Evolutionary conservation across 1,140 invertebrate genomes (phyloP).

Genomic region (Augochlora pura): DNA sequence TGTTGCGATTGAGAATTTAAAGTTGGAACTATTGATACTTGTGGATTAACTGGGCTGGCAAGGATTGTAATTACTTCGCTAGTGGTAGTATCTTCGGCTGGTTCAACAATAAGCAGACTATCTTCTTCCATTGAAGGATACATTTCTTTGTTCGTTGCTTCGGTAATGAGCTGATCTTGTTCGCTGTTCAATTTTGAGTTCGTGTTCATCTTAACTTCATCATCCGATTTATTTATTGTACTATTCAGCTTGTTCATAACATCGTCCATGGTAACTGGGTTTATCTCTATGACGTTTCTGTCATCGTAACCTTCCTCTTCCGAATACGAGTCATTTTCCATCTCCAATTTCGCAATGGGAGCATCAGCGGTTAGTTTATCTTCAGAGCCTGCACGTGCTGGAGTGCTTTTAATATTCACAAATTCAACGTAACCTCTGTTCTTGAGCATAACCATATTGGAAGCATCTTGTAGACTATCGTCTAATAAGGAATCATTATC

Average conservation of each 20-base stretch:
- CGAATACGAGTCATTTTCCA: slow-evolving; percentile 71
- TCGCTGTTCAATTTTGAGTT: background rate
- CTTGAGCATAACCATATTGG: slow-evolving; percentile 79
- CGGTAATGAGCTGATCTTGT: slow-evolving; percentile 42
- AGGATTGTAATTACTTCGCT: slow-evolving; percentile 82
- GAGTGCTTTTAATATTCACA: slow-evolving; percentile 78
- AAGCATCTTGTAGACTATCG: slow-evolving; percentile 80
- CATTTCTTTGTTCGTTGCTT: slow-evolving; percentile 70
- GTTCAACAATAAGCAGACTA: slow-evolving; percentile 80
- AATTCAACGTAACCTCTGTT: slow-evolving; percentile 87
- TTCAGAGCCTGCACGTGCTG: background rate
- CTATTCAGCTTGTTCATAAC: slow-evolving; percentile 65
- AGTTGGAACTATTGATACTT: slow-evolving; percentile 49
- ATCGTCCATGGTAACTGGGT: slow-evolving; percentile 74
- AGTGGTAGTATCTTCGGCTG: slow-evolving; percentile 81
- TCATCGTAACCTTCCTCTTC: slow-evolving; percentile 68
- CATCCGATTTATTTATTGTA: slow-evolving; percentile 37
- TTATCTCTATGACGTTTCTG: slow-evolving; percentile 73
- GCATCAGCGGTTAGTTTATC: slow-evolving; percentile 55
- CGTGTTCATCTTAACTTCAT: background rate
- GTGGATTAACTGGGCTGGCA: slow-evolving; percentile 80
- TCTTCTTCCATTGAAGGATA: slow-evolving; percentile 82
- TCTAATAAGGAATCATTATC: slow-evolving; percentile 84
- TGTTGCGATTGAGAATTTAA: slow-evolving; percentile 13
- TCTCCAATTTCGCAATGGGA: slow-evolving; percentile 74